phyloP scores from a whole-genome alignment of 2,888 invertebrate species.

The Gibbula magus region DNA sequence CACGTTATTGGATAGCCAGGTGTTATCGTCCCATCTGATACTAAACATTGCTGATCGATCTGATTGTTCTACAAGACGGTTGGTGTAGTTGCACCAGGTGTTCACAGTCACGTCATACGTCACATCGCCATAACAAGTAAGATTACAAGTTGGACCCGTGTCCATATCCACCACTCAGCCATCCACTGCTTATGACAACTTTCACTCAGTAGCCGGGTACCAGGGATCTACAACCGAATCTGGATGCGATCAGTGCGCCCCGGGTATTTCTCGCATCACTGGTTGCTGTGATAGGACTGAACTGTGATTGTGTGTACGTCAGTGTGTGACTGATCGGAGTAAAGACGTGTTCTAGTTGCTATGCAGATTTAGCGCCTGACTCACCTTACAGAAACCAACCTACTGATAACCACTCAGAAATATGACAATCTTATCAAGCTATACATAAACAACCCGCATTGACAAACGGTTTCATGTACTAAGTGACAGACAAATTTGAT shows the following conservation, averaged over 20 bases:
- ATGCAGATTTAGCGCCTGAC: not conserved
- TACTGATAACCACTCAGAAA: not conserved
- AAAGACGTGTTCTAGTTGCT: not conserved
- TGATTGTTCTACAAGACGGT: too few species aligned
- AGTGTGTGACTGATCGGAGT: not conserved
- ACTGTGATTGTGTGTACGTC: not conserved
- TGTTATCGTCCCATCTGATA: too few species aligned
- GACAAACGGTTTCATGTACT: not conserved
- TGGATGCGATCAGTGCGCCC: not conserved
- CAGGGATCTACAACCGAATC: not conserved
- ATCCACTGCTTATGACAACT: too few species aligned
- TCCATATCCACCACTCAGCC: too few species aligned
- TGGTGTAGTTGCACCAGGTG: too few species aligned
- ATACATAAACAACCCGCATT: not conserved
- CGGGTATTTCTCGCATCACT: not conserved
- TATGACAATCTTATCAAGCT: not conserved
- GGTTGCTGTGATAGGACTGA: not conserved
- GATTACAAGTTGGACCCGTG: too few species aligned
- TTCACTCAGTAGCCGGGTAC: too few species aligned
- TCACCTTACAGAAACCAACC: not conserved
- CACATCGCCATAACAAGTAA: too few species aligned
- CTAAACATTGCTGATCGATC: too few species aligned
- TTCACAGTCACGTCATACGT: too few species aligned
- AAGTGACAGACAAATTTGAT: not conserved
- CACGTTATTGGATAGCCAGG: too few species aligned